A percentile compares a stretch with the other conserved stretches of the same genome.
phyloP scores from a whole-genome alignment of 2,113 vertebrate genomes.

The Saccopteryx leptura region DNA sequence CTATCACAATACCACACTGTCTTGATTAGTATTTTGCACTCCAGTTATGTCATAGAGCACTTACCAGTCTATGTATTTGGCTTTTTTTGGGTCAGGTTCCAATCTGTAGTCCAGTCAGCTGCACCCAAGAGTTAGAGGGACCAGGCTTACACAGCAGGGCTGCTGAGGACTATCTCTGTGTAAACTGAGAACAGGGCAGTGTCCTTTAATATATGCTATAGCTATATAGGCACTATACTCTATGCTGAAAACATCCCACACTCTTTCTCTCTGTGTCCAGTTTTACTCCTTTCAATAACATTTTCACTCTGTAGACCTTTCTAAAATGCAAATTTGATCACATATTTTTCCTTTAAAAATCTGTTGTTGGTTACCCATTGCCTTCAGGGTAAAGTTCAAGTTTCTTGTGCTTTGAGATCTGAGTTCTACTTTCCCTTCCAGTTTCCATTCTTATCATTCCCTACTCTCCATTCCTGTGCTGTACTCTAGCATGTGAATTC shows the following conservation, averaged over 20 bases:
- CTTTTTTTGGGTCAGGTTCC: not conserved
- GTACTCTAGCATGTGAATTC: not conserved
- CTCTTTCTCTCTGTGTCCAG: not conserved
- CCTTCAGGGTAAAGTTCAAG: conserved; percentile 56
- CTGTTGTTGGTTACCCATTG: not conserved
- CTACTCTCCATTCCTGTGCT: not conserved
- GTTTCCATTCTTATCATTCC: not conserved
- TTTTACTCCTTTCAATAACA: conserved; percentile 36
- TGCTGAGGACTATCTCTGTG: not conserved
- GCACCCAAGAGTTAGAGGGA: not conserved
- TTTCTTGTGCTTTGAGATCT: not conserved
- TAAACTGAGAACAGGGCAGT: not conserved
- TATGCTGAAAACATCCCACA: not conserved
- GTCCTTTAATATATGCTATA: not conserved
- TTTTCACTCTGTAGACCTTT: not conserved
- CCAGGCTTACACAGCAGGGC: not conserved
- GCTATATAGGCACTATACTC: not conserved
- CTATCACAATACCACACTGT: not conserved
- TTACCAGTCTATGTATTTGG: not conserved
- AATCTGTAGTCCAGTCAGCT: not conserved
- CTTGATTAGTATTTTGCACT: conserved; percentile 25
- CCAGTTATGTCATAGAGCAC: not conserved
- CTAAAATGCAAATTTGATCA: conserved; percentile 43
- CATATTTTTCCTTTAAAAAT: conserved; percentile 39
- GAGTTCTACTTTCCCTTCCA: conserved; percentile 11